Base-by-base conservation (phyloP, 1,140 invertebrate species). In the Samia ricini region DNA sequence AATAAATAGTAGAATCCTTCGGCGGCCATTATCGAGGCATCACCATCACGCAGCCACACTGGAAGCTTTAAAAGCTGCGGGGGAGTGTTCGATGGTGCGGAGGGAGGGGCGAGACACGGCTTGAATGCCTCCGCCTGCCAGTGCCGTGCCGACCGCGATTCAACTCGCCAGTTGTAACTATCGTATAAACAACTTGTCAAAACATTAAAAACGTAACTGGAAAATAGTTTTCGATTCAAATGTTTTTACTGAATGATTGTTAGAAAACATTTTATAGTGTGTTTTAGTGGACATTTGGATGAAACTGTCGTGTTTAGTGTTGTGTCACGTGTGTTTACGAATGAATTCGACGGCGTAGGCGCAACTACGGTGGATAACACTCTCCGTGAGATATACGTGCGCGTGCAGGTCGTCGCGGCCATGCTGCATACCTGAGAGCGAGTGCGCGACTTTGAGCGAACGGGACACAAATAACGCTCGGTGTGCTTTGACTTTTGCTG, bases 291-390 rank as follows among this genome's bases (percentile, higher is more conserved):
- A 64, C 29, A 24, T 49, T 66, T 22, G 21, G 52, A 24, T 73
- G 54, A 70, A 61, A 81, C 76, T 74, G 56, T 77, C 77, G 79
- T 71, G 62, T 61, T 71, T 81, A 81, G 83, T 84, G 84, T 60
- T 70, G 76, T 86, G 83, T 89, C 86, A 89, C 86, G 87, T 89
- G 85, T 85, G 85, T 86, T 84, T 87, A 87, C 83, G 75, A 82
- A 85, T 86, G 76, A 85, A 85, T 88, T 81, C 83, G 83, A 86
- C 85, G 82, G 85, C 79, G 85, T 83, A 86, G 83, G 85, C 86
- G 82, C 83, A 85, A 78, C 63, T 63, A 61, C 79, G 77, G 76
- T 79, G 77, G 75, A 79, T 85, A 83, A 82, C 81, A 81, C 83
- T 85, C 74, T 79, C 80, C 79, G 87, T 88, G 87, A 88, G 87